Evolutionary conservation across 2,888 invertebrate genomes (phyloP).

Genomic region (Abrostola tripartita): DNA sequence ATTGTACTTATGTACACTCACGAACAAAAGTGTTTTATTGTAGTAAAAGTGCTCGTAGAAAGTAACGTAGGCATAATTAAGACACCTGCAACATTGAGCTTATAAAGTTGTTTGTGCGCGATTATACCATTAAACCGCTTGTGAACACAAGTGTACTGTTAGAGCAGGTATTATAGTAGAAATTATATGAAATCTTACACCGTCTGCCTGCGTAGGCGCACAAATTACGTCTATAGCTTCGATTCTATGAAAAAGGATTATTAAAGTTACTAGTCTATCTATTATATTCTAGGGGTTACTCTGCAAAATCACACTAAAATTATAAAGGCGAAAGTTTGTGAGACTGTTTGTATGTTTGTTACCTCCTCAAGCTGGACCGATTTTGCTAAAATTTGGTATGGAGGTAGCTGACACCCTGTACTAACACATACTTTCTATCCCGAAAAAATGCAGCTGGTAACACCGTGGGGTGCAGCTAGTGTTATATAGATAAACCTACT

Average conservation of each 20-base stretch:
- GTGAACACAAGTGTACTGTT: constrained; percentile 22
- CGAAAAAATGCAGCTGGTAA: too few relatives aligned
- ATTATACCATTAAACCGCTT: constrained; percentile 35
- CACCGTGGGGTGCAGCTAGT: too few relatives aligned
- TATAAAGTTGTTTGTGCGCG: constrained; percentile 42
- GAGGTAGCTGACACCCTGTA: too few relatives aligned
- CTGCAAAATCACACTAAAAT: too few relatives aligned
- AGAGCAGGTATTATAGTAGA: constrained; percentile 7
- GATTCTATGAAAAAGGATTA: constrained; percentile 2
- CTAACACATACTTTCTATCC: too few relatives aligned
- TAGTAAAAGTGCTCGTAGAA: constrained; percentile 12
- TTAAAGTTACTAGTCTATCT: background rate
- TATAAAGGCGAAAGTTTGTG: too few relatives aligned
- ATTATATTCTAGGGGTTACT: too few relatives aligned
- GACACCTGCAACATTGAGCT: constrained; percentile 18
- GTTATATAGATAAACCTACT: too few relatives aligned
- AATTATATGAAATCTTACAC: constrained; percentile 9
- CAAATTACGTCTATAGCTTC: background rate
- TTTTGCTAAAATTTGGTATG: too few relatives aligned
- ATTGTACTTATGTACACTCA: constrained; percentile 11
- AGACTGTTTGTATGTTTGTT: too few relatives aligned
- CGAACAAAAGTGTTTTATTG: constrained; percentile 4
- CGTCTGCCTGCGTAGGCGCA: constrained; percentile 1
- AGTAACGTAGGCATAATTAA: constrained; percentile 21
- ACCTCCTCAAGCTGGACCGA: too few relatives aligned